Evolutionary conservation across 2,797 vertebrate species (phyloP).

Genomic region (Hephaestus fuliginosus): DNA sequence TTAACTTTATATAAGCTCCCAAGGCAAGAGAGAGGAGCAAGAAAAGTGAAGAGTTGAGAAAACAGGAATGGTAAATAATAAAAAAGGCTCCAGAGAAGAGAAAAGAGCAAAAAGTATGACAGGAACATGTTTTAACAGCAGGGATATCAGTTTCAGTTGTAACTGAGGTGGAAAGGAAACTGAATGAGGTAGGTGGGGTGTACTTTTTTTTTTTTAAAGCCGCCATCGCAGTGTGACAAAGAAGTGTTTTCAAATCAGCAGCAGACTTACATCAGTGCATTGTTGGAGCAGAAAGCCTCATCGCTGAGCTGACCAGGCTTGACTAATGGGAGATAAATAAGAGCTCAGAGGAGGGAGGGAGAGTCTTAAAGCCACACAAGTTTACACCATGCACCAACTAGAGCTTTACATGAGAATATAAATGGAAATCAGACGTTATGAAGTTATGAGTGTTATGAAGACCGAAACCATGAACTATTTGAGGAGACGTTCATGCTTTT

Average conservation of each 20-base stretch:
- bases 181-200: conserved; percentile 9
- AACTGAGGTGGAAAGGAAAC: conserved; percentile 8
- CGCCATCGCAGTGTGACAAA: conserved; percentile 40
- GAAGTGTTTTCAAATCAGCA: conserved; percentile 47
- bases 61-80: background rate
- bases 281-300: conserved; percentile 59
- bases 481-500: background rate
- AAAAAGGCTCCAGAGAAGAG: background rate
- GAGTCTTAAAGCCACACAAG: conserved; percentile 32
- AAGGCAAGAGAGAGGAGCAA: background rate
- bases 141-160: conserved; percentile 1
- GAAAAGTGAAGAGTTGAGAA: background rate
- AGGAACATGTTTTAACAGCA: background rate
- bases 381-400: conserved; percentile 5
- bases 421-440: background rate
- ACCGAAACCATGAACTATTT: background rate
- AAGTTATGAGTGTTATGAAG: too few species aligned
- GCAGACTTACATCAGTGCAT: conserved; percentile 56
- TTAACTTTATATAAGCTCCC: conserved; percentile 14
- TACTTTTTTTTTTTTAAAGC: conserved; percentile 5
- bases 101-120: background rate
- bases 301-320: conserved; percentile 57
- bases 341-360: conserved; percentile 38
- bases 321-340: conserved; percentile 73
- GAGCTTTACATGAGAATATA: conserved; percentile 8